A percentile compares a stretch with the other conserved stretches of the same genome.
Evolutionary conservation across 2,113 vertebrate genomes (phyloP).

Genomic region (Hirundichthys speculiger): DNA sequence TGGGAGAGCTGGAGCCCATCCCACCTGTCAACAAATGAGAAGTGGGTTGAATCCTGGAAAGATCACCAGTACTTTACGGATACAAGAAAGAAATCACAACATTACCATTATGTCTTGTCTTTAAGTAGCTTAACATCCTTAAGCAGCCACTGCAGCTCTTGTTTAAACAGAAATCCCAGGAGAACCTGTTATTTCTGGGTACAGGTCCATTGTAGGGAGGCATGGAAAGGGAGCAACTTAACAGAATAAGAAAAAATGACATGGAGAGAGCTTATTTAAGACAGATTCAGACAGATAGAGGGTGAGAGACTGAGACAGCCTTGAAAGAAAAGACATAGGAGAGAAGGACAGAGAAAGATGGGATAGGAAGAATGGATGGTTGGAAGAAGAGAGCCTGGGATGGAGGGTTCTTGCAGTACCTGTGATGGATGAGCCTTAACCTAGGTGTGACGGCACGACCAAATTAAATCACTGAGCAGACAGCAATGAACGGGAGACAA

Average conservation of each 20-base stretch:
- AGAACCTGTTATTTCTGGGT: neutral
- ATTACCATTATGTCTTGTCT: neutral
- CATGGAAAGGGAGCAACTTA: neutral
- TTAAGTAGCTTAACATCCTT: neutral
- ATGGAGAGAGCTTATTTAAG: constrained; percentile 14
- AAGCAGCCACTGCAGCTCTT: too few relatives aligned
- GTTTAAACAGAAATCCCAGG: neutral
- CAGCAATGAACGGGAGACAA: constrained; percentile 76
- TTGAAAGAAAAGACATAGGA: constrained; percentile 20
- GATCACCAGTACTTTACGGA: neutral
- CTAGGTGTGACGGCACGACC: constrained; percentile 73
- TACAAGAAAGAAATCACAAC: neutral
- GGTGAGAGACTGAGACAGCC: constrained; percentile 10
- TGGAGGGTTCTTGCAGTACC: constrained; percentile 48
- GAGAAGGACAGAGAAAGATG: constrained; percentile 4
- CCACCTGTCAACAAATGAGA: too few relatives aligned
- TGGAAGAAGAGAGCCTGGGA: constrained; percentile 9
- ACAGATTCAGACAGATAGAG: constrained; percentile 20
- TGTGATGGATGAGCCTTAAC: constrained; percentile 74
- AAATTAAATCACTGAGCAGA: constrained; percentile 77
- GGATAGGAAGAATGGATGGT: constrained; percentile 19
- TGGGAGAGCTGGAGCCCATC: too few relatives aligned
- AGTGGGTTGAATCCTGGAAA: too few relatives aligned
- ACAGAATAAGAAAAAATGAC: neutral
- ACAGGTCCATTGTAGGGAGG: neutral